phyloP scores from a whole-genome alignment of 2,113 vertebrate species.

The Mus musculus region DNA sequence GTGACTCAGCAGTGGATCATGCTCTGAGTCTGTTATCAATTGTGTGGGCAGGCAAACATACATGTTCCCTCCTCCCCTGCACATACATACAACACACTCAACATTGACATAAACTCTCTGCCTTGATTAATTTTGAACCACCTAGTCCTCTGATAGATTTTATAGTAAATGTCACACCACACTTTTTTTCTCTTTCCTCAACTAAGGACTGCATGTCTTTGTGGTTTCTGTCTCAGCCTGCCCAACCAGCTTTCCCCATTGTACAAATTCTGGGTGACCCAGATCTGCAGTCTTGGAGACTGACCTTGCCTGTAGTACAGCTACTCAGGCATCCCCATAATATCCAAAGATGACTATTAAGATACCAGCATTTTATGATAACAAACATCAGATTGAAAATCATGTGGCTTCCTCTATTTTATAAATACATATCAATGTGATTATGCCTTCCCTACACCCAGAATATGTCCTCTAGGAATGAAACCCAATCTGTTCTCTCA shows the following conservation, averaged over 20 bases:
- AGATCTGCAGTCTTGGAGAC: slow-evolving; percentile 30
- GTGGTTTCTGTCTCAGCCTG: neutral
- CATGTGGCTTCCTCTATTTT: neutral
- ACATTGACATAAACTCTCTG: neutral
- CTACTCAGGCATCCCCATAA: neutral
- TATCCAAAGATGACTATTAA: slow-evolving; percentile 29
- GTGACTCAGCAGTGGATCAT: slow-evolving; percentile 36
- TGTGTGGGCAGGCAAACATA: neutral
- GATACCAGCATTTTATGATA: neutral
- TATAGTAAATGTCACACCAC: neutral
- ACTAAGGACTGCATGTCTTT: slow-evolving; percentile 25
- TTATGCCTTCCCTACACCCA: neutral
- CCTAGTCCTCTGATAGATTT: slow-evolving; percentile 22
- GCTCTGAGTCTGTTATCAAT: neutral
- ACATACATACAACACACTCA: neutral
- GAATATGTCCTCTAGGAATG: neutral
- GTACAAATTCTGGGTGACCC: slow-evolving; percentile 53
- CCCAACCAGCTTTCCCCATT: slow-evolving; percentile 15
- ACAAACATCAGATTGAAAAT: slow-evolving; percentile 47
- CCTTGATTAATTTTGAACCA: neutral
- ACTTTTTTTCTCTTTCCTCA: neutral
- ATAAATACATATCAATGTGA: neutral
- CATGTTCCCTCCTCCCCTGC: neutral
- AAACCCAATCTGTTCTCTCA: neutral
- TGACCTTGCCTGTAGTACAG: neutral